Evolutionary conservation across 1,140 invertebrate species (phyloP), one percentile per base, ranked within the genome.

Genomic region (Drosophila micromelanica): DNA sequence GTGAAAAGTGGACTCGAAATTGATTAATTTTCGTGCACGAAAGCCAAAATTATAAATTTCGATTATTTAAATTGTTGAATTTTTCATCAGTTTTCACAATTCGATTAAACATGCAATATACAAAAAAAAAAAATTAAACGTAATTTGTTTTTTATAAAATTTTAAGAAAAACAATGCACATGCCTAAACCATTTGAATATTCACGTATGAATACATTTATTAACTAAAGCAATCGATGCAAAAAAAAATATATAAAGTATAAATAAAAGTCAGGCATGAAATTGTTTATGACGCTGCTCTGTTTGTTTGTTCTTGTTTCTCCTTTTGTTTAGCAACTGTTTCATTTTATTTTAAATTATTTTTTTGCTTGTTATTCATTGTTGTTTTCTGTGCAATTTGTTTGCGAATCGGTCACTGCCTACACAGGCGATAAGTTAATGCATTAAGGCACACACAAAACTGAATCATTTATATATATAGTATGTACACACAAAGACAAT

Each of bases 351-450:
- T 48, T 43, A 15, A 42, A 2, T 13, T n/a, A n/a, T 5, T 67
- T 61, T 75, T 43, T 52, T 38, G 2, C 42, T 55, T 15, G 15
- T 17, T 35, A 35, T 35, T 35, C 32, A 13, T 72, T 62, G 57
- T 17, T 17, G 17, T 17, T 17, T 17, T 17, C 2, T 17, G 1
- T 40, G 60, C 13, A 15, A 6, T 46, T 42, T 63, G 51, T 63
- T 63, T 63, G 59, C 56, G 52, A 69, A 61, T 61, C 65, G 65
- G 46, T 69, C 56, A 69, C 1, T 61, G 65, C n/a, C 51, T 20
- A 42, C 64, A 35, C 43, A 51, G 23, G 23, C 49, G 38, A 67
- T 65, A 78, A 78, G 75, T 72, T 73, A 80, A 80, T 59, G 62
- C 63, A 67, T 80, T 67, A 27, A 27, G 27, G 27, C 27, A 27